Conservation (phyloP, 2,888 invertebrate genomes). For the Dioctria rufipes region DNA sequence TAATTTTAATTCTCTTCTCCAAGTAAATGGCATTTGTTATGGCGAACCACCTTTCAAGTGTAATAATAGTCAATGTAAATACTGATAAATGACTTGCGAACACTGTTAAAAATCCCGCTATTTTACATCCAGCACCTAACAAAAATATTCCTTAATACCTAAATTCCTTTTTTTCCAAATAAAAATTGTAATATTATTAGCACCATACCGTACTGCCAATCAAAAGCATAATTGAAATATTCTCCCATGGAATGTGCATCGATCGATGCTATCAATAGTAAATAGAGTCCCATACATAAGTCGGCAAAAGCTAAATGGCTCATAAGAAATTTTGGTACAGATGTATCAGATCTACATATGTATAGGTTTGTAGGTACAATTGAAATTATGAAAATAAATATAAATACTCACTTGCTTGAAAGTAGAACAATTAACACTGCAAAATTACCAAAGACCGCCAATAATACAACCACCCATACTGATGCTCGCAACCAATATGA, state of each 20-base stretch:
- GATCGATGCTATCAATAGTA: slow-evolving; percentile 85
- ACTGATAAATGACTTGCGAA: slow-evolving; percentile 91
- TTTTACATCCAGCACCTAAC: slow-evolving; percentile 83
- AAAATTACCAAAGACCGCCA: slow-evolving; percentile 87
- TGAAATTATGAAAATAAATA: slow-evolving; percentile 53
- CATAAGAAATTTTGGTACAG: slow-evolving; percentile 82
- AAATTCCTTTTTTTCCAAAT: background rate
- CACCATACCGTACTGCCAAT: slow-evolving; percentile 84
- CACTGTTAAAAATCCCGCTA: slow-evolving; percentile 90
- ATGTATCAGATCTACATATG: slow-evolving; percentile 71
- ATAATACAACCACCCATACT: slow-evolving; percentile 89
- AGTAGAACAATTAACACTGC: slow-evolving; percentile 86
- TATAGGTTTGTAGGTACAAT: background rate
- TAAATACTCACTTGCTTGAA: slow-evolving; percentile 71
- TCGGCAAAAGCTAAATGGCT: slow-evolving; percentile 91
- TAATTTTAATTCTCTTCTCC: slow-evolving; percentile 83
- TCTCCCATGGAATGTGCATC: slow-evolving; percentile 88
- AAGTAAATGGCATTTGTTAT: slow-evolving; percentile 88
- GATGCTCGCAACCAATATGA: slow-evolving; percentile 83
- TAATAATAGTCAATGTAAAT: slow-evolving; percentile 88
- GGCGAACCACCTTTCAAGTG: slow-evolving; percentile 88
- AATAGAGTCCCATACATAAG: slow-evolving; percentile 86
- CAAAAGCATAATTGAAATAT: slow-evolving; percentile 91
- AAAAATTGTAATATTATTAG: slow-evolving; percentile 57
- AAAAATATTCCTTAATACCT: background rate